Evolutionary conservation across 2,113 vertebrate species (phyloP).

Genomic region (Pheucticus melanocephalus): DNA sequence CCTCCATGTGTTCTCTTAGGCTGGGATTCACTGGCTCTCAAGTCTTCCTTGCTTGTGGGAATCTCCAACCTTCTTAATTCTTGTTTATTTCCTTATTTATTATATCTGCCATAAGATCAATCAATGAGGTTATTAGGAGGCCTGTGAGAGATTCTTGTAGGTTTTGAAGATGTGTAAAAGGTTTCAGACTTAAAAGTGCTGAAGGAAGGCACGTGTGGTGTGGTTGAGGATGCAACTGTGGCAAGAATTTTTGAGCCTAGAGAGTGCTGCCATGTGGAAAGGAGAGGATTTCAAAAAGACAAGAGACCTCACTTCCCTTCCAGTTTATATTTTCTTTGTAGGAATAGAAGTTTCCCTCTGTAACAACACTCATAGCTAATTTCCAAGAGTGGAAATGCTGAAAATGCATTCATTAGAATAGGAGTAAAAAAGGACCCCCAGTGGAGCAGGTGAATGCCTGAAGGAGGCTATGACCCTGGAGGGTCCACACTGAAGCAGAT

Average conservation of each 20-base stretch:
- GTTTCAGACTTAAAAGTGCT: neutral
- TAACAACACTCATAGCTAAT: fast-evolving
- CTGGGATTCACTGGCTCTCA: neutral
- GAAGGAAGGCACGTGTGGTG: neutral
- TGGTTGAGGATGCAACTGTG: neutral
- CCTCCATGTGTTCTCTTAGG: neutral
- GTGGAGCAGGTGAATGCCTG: neutral
- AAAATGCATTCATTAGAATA: neutral
- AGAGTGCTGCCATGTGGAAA: fast-evolving
- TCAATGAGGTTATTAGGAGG: neutral
- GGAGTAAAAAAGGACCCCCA: neutral
- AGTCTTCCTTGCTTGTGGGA: neutral
- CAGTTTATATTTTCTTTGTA: neutral
- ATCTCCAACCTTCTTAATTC: neutral
- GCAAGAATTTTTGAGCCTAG: neutral
- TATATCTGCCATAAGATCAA: neutral
- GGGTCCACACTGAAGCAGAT: neutral
- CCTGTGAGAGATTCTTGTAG: neutral
- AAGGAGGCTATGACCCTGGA: neutral
- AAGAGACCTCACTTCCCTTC: neutral
- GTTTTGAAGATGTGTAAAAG: neutral
- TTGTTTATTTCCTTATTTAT: neutral
- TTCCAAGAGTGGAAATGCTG: neutral
- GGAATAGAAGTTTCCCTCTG: neutral
- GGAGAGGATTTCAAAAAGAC: neutral